These are phyloP conservation scores for Camponotus fellah DNA, from an alignment of 2,888 invertebrate genomes.

Conservation along the genomic window DNA sequence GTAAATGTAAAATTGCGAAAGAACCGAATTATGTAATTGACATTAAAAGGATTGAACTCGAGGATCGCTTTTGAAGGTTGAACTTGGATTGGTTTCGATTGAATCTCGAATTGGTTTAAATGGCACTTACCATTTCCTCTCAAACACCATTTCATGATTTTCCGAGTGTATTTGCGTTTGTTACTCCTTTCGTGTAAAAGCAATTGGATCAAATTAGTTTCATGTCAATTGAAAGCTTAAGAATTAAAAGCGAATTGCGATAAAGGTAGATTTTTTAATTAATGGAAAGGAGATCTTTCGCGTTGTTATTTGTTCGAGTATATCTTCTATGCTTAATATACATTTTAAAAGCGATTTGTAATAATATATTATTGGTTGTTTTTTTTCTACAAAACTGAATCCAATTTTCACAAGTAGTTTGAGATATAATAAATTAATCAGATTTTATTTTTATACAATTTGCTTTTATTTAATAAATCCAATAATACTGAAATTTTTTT, in stretches of 20 bases:
- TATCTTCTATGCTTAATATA: background rate
- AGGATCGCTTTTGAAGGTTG: background rate
- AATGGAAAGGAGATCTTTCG: background rate
- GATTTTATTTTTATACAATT: background rate
- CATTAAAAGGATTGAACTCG: background rate
- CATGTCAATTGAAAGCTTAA: conserved; percentile 8
- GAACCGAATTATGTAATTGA: conserved; percentile 4
- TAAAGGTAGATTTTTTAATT: background rate
- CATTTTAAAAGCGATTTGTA: background rate
- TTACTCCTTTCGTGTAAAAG: background rate
- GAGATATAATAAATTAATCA: background rate
- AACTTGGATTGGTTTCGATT: conserved; percentile 3
- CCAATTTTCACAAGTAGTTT: background rate
- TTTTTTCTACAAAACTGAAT: background rate
- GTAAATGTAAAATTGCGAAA: background rate
- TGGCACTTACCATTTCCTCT: conserved; percentile 1
- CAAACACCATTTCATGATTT: conserved; percentile 10
- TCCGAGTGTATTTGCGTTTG: background rate
- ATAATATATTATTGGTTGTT: background rate
- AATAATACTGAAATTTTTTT: background rate
- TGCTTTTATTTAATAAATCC: background rate
- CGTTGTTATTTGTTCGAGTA: background rate
- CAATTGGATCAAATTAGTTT: background rate
- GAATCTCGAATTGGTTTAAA: conserved; percentile 11
- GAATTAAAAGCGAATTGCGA: background rate